phyloP scores from a whole-genome alignment of 1,140 invertebrate species.

The Scaptodrosophila lebanonensis region DNA sequence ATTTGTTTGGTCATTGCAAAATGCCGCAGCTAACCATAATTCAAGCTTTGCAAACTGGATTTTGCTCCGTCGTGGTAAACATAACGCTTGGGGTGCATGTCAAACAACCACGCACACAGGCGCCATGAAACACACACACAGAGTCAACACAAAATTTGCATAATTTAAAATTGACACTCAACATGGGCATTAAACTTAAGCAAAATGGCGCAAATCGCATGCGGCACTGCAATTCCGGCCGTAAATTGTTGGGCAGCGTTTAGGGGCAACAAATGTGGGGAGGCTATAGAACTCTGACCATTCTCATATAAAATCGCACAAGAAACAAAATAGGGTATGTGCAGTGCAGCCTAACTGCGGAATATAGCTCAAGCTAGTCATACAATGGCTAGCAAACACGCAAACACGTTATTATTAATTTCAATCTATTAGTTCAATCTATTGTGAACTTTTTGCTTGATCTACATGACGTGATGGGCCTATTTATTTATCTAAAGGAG shows the following conservation, averaged over 20 bases:
- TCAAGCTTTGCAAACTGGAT: conserved; percentile 41
- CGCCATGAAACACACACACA: conserved; percentile 10
- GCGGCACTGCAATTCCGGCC: conserved; percentile 38
- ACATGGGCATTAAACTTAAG: conserved; percentile 8
- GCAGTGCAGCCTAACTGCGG: conserved; percentile 13
- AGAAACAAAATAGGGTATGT: conserved; percentile 13
- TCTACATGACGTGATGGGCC: no score
- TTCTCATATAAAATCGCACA: no score
- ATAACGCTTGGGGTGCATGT: background rate
- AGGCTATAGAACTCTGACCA: no score
- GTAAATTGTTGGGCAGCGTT: conserved; percentile 19
- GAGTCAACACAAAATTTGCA: conserved; percentile 37
- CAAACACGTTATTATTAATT: no score
- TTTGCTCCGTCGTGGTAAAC: conserved; percentile 2
- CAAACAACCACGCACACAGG: background rate
- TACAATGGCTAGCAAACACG: no score
- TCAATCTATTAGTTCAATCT: no score
- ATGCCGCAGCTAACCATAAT: conserved; percentile 41
- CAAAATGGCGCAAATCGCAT: conserved; percentile 3
- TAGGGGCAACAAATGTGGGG: no score
- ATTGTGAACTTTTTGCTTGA: no score
- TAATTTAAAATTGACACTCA: conserved; percentile 32
- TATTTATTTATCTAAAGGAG: no score
- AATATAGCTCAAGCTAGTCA: no score
- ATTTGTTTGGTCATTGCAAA: conserved; percentile 17